A percentile compares a stretch with the other conserved stretches of the same genome.
Evolutionary conservation across 1,140 invertebrate genomes (phyloP).

Genomic region (Oryctes rhinoceros): DNA sequence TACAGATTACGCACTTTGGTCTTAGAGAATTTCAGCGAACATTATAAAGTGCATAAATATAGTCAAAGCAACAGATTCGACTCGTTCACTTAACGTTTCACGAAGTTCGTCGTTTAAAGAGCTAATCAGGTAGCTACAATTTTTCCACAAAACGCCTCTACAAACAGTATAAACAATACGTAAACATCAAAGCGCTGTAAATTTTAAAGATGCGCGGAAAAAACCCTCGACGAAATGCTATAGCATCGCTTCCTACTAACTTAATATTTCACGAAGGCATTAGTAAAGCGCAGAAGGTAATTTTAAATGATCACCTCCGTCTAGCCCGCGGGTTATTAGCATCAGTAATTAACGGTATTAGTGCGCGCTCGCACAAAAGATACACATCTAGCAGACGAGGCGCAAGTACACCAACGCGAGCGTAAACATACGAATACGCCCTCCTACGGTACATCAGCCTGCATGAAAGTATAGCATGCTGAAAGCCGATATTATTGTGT

Average conservation of each 20-base stretch:
- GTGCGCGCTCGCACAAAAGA: neutral
- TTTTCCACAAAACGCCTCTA: no score
- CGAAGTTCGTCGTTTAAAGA: no score
- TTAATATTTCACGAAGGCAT: slow-evolving; percentile 25
- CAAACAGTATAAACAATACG: no score
- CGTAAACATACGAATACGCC: neutral
- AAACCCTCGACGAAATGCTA: no score
- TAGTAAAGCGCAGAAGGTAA: slow-evolving; percentile 14
- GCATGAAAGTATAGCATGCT: neutral
- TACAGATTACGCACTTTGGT: no score
- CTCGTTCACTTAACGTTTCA: no score
- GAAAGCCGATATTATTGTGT: slow-evolving; percentile 13
- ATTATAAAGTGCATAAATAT: no score
- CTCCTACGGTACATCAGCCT: neutral
- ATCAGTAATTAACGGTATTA: slow-evolving; percentile 31
- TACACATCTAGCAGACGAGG: neutral
- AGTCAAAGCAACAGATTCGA: no score
- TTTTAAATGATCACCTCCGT: slow-evolving; percentile 18
- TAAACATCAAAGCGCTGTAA: no score
- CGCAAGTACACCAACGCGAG: neutral
- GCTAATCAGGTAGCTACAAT: no score
- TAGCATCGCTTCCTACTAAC: neutral
- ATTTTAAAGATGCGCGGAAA: no score
- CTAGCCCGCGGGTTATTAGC: slow-evolving; percentile 5
- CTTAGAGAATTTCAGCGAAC: no score